These are phyloP conservation scores for Mus caroli DNA, from an alignment of 2,797 vertebrate genomes.

Conservation along the genomic window DNA sequence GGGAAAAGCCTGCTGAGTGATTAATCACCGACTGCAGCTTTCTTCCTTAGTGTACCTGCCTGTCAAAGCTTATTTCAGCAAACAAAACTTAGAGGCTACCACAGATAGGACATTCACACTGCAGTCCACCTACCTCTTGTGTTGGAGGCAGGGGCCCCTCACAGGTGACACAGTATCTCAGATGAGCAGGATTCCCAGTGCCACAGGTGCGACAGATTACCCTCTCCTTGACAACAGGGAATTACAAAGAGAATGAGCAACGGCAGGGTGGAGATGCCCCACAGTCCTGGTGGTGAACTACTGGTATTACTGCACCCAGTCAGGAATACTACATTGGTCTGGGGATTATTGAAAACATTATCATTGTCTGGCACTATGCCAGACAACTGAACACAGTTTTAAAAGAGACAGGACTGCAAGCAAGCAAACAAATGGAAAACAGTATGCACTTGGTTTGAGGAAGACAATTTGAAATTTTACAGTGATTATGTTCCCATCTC, in stretches of 20 bases:
- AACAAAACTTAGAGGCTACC: not conserved
- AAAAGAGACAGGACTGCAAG: conserved; percentile 49
- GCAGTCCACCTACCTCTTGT: conserved; percentile 87
- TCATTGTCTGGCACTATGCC: not conserved
- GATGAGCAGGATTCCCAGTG: conserved; percentile 92
- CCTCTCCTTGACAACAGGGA: conserved; percentile 90
- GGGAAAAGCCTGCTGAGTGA: not conserved
- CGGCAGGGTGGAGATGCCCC: not conserved
- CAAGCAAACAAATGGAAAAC: not conserved
- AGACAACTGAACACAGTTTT: not conserved
- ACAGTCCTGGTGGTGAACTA: not conserved
- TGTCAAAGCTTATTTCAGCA: not conserved
- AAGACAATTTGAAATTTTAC: not conserved
- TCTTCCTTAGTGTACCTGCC: not conserved
- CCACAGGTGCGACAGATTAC: conserved; percentile 93
- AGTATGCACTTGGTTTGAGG: not conserved
- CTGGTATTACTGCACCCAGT: not conserved
- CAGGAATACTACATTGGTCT: not conserved
- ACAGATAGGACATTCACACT: not conserved
- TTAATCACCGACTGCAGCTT: not conserved
- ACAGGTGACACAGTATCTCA: conserved; percentile 93
- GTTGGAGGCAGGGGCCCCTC: conserved; percentile 90
- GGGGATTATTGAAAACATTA: not conserved
- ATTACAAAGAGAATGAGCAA: conserved; percentile 67
- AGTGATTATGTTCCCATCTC: not conserved